Evolutionary conservation across 2,113 vertebrate genomes (phyloP), one percentile per base, ranked within the genome.

Genomic region (Hucho hucho): DNA sequence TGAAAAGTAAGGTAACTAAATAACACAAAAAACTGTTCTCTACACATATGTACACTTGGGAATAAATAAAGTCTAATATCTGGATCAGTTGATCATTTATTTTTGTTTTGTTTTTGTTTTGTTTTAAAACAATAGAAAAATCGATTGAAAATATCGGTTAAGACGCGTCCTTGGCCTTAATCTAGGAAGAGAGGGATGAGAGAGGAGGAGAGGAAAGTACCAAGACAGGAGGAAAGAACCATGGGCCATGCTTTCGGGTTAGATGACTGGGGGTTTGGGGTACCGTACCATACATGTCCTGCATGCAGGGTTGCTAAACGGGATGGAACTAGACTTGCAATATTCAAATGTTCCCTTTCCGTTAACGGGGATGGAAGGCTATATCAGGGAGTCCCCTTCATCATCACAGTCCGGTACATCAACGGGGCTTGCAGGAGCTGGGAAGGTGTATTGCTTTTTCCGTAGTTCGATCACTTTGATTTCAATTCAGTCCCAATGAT

Each of bases 201-300:
- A 24, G 37, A 43, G 37, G 37, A 43, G 37, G 37, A 37, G 37
- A 9, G 37, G 37, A 9, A 37, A 37, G 58, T 24, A 71, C 12
- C 63, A 53, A 71, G 68, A 47, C n/a, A 83, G 37, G 64, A 64
- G 77, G 65, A 78, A 86, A 75, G 81, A 82, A 81, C 79, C 80
- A 68, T 78, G 90, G 88, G 87, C 84, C 94, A 93, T 95, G 94
- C 93, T 90, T 84, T 84, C 82, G 87, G 83, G 81, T 72, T 80
- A 70, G 77, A 75, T 81, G 84, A 72, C 76, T 81, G 75, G 79
- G 75, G 80, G 82, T 76, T 84, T 73, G 75, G 69, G 79, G 79
- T 85, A 88, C 95, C 94, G 80, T 85, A 88, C 95, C 94, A 81
- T 93, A 95, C 94, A 95, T 95, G 95, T 94, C 95, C 95, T 90